Base-by-base conservation (phyloP, 2,888 invertebrate species). In the Idaea aversata region DNA sequence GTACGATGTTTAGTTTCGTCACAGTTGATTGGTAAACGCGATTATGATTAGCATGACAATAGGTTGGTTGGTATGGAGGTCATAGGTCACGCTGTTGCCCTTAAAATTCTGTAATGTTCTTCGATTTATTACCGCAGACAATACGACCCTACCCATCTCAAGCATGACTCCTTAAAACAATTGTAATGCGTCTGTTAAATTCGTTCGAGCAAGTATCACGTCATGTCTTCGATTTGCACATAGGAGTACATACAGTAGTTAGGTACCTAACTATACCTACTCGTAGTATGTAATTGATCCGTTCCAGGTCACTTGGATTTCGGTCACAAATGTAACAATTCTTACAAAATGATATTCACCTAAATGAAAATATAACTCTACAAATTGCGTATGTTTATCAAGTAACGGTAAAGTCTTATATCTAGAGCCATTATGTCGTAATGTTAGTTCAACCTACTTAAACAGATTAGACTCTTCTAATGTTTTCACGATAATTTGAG, bases 11-110 rank as follows among this genome's bases (percentile, higher is more conserved):
- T 61, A 71, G 75, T 81, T 77, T 77, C 75, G 81, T 83, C 79
- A 83, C 77, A 77, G 80, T 79, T 78, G 84, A 87, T 86, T 83
- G 78, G 78, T 80, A 76, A 77, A 72, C 64, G 72, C 74, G 73
- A 74, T 77, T 80, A 77, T 74, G 76, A 88, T 88, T 88, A 84
- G 81, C 88, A 89, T 89, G 79, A 89, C 87, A 90, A 90, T 89
- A 80, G 85, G 78, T 73, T 72, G 4, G 47, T 47, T 47, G 75
- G 80, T 80, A 85, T 84, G 73, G 85, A 87, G 88, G 88, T 85
- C 86, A 81, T 80, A 87, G 90, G 87, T 90, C 86, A 86, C 79
- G 78, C 79, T 74, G 79, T 77, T 85, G 88, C 87, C 85, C 88
- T 84, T 85, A 87, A 85, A 87, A 85, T 83, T 80, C 76, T 81